phyloP scores from a whole-genome alignment of 2,113 vertebrate species.

The Silurus asotus region DNA sequence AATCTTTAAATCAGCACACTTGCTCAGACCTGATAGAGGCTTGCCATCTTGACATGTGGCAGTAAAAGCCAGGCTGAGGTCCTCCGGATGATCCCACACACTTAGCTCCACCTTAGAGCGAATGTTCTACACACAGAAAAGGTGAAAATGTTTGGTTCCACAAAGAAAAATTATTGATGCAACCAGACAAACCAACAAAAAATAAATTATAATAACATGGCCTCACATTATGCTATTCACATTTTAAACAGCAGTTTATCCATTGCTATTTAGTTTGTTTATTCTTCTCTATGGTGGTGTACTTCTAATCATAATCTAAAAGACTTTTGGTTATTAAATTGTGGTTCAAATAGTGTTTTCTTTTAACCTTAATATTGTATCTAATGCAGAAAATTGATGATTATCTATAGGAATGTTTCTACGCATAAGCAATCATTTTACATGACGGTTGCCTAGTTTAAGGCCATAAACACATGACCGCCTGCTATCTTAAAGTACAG shows the following conservation, averaged over 20 bases:
- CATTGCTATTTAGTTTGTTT: not conserved
- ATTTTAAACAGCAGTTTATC: not conserved
- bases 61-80: slow-evolving; percentile 87
- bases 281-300: not conserved
- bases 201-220: not conserved
- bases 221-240: not conserved
- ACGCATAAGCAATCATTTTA: not conserved
- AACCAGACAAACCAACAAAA: not conserved
- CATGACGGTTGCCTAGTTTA: not conserved
- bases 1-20: slow-evolving; percentile 91
- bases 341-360: not conserved
- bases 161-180: not conserved
- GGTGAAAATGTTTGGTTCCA: not conserved
- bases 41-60: slow-evolving; percentile 92
- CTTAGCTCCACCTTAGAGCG: slow-evolving; percentile 96
- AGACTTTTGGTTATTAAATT: not conserved
- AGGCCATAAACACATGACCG: not conserved
- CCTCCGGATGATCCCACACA: slow-evolving; percentile 91
- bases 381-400: not conserved
- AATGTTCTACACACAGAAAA: slow-evolving; percentile 81
- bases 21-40: slow-evolving; percentile 84
- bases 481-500: not conserved
- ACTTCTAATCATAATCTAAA: not conserved
- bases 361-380: not conserved
- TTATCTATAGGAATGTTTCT: not conserved